A percentile compares a stretch with the other conserved stretches of the same genome.
These are phyloP conservation scores for Andrena cerasifolii DNA, from an alignment of 1,140 invertebrate species.

Conservation along the genomic window DNA sequence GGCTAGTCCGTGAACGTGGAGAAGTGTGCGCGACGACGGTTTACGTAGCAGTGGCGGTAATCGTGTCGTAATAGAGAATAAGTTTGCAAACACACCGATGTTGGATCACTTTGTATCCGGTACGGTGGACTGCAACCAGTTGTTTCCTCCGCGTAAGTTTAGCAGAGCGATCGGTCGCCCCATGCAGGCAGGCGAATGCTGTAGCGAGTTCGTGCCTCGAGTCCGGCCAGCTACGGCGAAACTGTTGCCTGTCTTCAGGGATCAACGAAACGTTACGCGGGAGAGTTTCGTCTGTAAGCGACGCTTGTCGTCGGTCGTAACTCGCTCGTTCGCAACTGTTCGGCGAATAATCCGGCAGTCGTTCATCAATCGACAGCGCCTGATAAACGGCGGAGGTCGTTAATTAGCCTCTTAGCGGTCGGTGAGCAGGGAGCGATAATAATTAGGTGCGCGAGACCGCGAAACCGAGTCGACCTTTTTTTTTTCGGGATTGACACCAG, in stretches of 20 bases:
- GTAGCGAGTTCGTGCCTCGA: too few relatives aligned
- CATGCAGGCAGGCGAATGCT: too few relatives aligned
- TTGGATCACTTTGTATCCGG: neutral
- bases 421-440: neutral
- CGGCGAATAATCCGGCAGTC: constrained; percentile 22
- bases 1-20: too few relatives aligned
- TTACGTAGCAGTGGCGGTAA: neutral
- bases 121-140: neutral
- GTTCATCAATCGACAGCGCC: neutral
- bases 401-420: neutral
- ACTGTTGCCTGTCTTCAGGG: too few relatives aligned
- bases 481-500: neutral
- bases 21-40: too few relatives aligned
- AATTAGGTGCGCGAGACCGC: neutral
- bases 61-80: neutral
- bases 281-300: neutral
- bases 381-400: neutral
- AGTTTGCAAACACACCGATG: neutral
- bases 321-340: constrained; percentile 6
- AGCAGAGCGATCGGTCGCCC: too few relatives aligned
- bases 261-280: too few relatives aligned
- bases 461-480: neutral
- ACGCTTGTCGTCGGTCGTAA: neutral
- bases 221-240: too few relatives aligned
- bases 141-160: too few relatives aligned